A percentile compares a stretch with the other conserved stretches of the same genome.
Evolutionary conservation across 1,140 invertebrate species (phyloP).

Genomic region (Cherax quadricarinatus): DNA sequence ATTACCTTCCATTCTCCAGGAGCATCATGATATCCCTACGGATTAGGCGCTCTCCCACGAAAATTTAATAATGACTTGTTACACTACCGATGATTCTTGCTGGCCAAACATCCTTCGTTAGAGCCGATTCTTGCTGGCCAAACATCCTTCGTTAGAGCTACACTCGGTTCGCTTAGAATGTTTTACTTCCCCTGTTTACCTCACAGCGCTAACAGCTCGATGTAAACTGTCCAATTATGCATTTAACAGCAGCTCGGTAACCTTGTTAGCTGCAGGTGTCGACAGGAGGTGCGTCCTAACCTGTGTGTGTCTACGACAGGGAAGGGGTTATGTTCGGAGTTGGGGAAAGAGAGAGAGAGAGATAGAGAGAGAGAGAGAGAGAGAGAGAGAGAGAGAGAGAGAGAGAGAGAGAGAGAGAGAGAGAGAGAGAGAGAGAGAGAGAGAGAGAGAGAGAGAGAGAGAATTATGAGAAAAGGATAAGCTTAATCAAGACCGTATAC

Average conservation of each 20-base stretch:
- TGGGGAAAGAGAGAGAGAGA: background rate
- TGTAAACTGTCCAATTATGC: background rate
- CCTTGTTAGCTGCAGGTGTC: background rate
- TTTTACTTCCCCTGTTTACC: no score
- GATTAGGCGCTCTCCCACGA: no score
- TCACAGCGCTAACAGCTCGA: no score
- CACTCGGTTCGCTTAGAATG: no score
- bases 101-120: no score
- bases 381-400: constrained; percentile 22
- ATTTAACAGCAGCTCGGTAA: background rate
- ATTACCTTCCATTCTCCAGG: no score
- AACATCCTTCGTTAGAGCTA: no score
- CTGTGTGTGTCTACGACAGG: background rate
- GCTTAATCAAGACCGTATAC: no score
- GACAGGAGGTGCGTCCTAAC: background rate
- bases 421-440: constrained; percentile 34
- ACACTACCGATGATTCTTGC: no score
- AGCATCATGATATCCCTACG: no score
- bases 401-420: constrained; percentile 23
- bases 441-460: constrained; percentile 14
- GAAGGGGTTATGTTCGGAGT: background rate
- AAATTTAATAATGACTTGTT: no score
- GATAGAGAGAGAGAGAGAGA: constrained; percentile 25
- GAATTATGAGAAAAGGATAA: background rate
- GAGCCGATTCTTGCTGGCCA: no score